Conservation (phyloP, 2,888 invertebrate genomes). For the Taenaris catops region DNA sequence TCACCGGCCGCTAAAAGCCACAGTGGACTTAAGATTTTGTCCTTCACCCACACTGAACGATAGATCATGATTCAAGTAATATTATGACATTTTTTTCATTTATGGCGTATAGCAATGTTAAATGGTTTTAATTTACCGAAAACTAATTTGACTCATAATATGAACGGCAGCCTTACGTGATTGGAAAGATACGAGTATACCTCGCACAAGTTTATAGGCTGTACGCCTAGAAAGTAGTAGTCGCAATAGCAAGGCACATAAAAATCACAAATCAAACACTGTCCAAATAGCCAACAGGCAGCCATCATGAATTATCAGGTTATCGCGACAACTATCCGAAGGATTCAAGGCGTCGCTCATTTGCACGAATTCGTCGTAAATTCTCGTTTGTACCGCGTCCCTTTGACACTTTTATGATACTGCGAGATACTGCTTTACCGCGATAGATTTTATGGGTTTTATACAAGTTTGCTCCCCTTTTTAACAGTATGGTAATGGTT, state of each 20-base stretch:
- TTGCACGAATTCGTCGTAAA: constrained; percentile 65
- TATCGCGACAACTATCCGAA: constrained; percentile 58
- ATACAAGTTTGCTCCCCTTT: constrained; percentile 10
- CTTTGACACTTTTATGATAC: constrained; percentile 74
- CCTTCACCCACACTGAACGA: too few relatives aligned
- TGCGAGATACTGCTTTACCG: constrained; percentile 23
- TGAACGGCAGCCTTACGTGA: too few relatives aligned
- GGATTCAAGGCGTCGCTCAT: constrained; percentile 66
- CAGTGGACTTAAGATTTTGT: too few relatives aligned
- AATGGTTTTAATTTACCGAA: too few relatives aligned
- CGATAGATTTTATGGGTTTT: constrained; percentile 20
- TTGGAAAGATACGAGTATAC: too few relatives aligned
- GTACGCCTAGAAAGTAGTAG: constrained; percentile 16
- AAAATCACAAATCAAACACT: constrained; percentile 23
- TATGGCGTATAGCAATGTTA: too few relatives aligned
- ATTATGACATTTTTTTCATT: too few relatives aligned
- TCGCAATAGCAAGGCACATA: constrained; percentile 13
- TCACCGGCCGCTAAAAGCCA: too few relatives aligned
- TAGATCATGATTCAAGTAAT: too few relatives aligned
- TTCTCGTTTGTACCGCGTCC: constrained; percentile 69
- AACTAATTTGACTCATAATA: too few relatives aligned
- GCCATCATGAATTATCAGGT: constrained; percentile 50
- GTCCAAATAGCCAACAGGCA: constrained; percentile 28
- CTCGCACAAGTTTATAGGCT: constrained; percentile 4
- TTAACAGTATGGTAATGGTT: constrained; percentile 2